These are phyloP conservation scores for Ophion ventricosus DNA, from an alignment of 2,888 invertebrate genomes.

Conservation along the genomic window DNA sequence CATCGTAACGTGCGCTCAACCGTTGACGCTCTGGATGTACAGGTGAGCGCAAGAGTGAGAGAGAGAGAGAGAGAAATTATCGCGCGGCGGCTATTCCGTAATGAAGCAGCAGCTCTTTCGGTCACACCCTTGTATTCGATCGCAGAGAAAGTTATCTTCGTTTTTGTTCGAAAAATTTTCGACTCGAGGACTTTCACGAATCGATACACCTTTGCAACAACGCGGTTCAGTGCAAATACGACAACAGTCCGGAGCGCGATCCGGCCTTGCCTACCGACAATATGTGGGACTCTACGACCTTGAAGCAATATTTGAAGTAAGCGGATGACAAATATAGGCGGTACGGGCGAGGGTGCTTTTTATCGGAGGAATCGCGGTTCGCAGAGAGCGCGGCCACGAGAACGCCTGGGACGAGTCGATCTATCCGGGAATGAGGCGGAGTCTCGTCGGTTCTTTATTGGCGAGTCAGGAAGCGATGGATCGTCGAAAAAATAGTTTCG, in stretches of 20 bases:
- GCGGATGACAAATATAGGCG: constrained; percentile 63
- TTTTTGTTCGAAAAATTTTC: constrained; percentile 96
- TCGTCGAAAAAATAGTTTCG: constrained; percentile 92
- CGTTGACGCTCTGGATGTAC: constrained; percentile 96
- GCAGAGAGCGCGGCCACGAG: constrained; percentile 89
- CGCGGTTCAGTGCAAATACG: constrained; percentile 95
- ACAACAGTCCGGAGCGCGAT: constrained; percentile 88
- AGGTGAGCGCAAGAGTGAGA: constrained; percentile 84
- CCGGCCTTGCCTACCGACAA: constrained; percentile 93
- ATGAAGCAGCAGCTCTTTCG: no score
- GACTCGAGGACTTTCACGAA: constrained; percentile 94
- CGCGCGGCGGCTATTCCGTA: not conserved
- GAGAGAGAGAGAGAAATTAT: not conserved
- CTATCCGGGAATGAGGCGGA: constrained; percentile 94
- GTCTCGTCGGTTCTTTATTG: constrained; percentile 90
- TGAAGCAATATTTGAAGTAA: constrained; percentile 84
- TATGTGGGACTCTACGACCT: constrained; percentile 97
- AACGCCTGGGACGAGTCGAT: constrained; percentile 93
- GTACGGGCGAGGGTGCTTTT: not conserved
- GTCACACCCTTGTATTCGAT: constrained; percentile 62
- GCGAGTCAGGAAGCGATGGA: constrained; percentile 95
- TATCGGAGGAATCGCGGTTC: constrained; percentile 60
- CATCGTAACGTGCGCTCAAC: constrained; percentile 94
- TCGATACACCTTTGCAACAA: constrained; percentile 97
- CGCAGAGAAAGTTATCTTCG: constrained; percentile 94